Percentiles rank a stretch among this genome's conserved stretches.
These are phyloP conservation scores for Drosophila grimshawi DNA, from an alignment of 1,140 invertebrate species.

Conservation along the genomic window DNA sequence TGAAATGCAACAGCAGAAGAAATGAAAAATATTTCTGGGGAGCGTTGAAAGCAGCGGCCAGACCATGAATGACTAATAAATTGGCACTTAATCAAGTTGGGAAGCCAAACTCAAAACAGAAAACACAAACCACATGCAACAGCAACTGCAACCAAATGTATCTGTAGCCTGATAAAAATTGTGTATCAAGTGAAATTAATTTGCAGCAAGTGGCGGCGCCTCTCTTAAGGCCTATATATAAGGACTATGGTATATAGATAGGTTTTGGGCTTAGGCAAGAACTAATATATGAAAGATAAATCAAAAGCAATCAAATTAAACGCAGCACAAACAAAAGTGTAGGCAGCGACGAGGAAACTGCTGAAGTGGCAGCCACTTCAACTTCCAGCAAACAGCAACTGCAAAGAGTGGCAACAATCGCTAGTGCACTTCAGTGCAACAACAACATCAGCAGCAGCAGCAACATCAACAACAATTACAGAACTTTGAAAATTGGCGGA, in stretches of 20 bases:
- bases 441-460: conserved; percentile 14
- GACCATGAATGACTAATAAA: conserved; percentile 75
- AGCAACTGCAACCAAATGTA: conserved; percentile 47
- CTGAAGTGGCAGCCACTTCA: conserved; percentile 33
- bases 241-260: conserved; percentile 22
- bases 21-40: conserved; percentile 74
- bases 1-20: conserved; percentile 27
- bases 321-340: conserved; percentile 64
- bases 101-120: conserved; percentile 44
- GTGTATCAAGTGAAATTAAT: conserved; percentile 78
- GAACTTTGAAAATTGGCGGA: conserved; percentile 73
- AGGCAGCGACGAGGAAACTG: conserved; percentile 32
- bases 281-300: conserved; percentile 58
- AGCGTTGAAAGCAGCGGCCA: conserved; percentile 70
- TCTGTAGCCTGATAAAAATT: conserved; percentile 49
- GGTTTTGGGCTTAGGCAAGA: conserved; percentile 10
- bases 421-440: conserved; percentile 65
- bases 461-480: conserved; percentile 40
- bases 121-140: conserved; percentile 50
- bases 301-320: conserved; percentile 83
- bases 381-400: conserved; percentile 20
- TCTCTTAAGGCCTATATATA: conserved; percentile 40
- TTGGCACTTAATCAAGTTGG: conserved; percentile 78
- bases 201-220: conserved; percentile 57
- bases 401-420: conserved; percentile 65